These are phyloP conservation scores for Cerceris rybyensis DNA, from an alignment of 2,888 invertebrate species.

Conservation along the genomic window DNA sequence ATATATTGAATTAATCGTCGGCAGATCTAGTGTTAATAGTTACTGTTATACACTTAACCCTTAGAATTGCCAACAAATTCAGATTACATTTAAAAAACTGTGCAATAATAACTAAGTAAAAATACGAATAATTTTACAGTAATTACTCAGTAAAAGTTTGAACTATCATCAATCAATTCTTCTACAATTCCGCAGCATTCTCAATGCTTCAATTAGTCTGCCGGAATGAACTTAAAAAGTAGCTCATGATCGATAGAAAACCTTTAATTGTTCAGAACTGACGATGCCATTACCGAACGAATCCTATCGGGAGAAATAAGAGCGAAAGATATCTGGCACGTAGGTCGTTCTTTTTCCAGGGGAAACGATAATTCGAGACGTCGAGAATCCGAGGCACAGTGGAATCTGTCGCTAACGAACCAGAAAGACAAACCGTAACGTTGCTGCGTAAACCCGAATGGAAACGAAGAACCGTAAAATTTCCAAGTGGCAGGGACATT, in stretches of 20 bases:
- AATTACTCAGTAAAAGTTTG: no score
- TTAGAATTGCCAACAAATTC: no score
- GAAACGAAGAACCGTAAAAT: constrained; percentile 76
- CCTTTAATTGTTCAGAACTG: constrained; percentile 37
- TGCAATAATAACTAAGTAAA: no score
- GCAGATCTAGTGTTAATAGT: no score
- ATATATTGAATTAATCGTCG: no score
- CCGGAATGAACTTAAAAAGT: no score
- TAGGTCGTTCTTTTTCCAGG: constrained; percentile 24
- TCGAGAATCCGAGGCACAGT: constrained; percentile 30
- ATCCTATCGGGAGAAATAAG: constrained; percentile 12
- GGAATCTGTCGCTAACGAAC: constrained; percentile 72
- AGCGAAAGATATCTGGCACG: background rate
- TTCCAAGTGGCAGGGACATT: constrained; percentile 67
- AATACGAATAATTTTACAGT: no score
- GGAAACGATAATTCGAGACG: constrained; percentile 43
- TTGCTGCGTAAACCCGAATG: constrained; percentile 70
- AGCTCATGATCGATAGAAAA: constrained; percentile 38
- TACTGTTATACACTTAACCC: no score
- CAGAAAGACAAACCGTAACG: constrained; percentile 66
- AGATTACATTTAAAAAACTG: no score
- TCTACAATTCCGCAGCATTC: no score
- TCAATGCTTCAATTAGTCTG: no score
- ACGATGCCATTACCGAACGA: constrained; percentile 29
- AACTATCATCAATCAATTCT: no score